A percentile compares a stretch with the other conserved stretches of the same genome.
These are phyloP conservation scores for Chanos chanos DNA, from an alignment of 2,797 vertebrate genomes.

Conservation along the genomic window DNA sequence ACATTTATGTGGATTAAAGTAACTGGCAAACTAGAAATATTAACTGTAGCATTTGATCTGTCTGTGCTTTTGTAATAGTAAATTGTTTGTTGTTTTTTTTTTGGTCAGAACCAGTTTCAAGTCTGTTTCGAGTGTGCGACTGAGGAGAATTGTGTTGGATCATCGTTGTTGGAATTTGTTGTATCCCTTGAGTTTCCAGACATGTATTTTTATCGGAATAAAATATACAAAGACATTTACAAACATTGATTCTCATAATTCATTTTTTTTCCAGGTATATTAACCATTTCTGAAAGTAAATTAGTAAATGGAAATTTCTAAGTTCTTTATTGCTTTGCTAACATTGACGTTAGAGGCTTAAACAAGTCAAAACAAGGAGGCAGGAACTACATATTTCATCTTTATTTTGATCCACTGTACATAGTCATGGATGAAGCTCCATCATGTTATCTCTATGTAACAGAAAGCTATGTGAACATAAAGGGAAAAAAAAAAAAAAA, in stretches of 20 bases:
- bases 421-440: slow-evolving; percentile 72
- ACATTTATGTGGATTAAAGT: slow-evolving; percentile 42
- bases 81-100: slow-evolving; percentile 5
- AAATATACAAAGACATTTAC: slow-evolving; percentile 18
- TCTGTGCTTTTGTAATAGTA: slow-evolving; percentile 24
- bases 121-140: slow-evolving; percentile 2
- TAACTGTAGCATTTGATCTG: slow-evolving; percentile 5
- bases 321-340: no score
- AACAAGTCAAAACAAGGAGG: no score
- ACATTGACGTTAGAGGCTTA: no score
- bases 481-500: slow-evolving; percentile 33
- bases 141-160: background rate
- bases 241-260: background rate
- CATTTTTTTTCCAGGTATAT: no score
- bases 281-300: no score
- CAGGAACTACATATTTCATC: slow-evolving; percentile 71
- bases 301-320: no score
- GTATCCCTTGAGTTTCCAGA: slow-evolving; percentile 32
- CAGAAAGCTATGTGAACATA: slow-evolving; percentile 54
- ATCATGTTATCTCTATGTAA: slow-evolving; percentile 67
- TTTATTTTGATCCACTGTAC: slow-evolving; percentile 84
- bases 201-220: slow-evolving; percentile 43
- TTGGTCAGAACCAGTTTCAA: slow-evolving; percentile 8
- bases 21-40: slow-evolving; percentile 22
- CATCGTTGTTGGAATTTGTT: no score